Evolutionary conservation across 2,888 invertebrate species (phyloP).

Genomic region (Epinotia nisella): DNA sequence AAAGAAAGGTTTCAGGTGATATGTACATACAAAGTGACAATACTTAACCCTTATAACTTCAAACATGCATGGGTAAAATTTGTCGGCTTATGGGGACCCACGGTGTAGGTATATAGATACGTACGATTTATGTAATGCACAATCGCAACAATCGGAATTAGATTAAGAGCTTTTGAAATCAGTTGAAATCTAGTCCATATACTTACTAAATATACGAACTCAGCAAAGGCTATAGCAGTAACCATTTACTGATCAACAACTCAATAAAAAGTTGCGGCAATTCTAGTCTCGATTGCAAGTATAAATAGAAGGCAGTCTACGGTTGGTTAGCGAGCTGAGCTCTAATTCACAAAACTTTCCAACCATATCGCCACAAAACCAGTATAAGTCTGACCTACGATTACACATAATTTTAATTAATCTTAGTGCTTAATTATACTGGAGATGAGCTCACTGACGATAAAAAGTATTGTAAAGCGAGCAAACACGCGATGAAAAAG

Average conservation of each 20-base stretch:
- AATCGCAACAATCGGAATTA: background rate
- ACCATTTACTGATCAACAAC: background rate
- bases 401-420: background rate
- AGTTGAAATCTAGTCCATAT: background rate
- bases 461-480: background rate
- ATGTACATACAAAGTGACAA: too few species aligned
- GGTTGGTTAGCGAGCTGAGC: background rate
- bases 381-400: background rate
- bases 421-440: background rate
- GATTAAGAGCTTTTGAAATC: background rate
- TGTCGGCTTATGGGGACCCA: too few species aligned
- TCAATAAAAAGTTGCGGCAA: conserved; percentile 3
- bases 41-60: too few species aligned
- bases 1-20: too few species aligned
- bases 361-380: background rate
- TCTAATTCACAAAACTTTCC: background rate
- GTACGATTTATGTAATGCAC: background rate
- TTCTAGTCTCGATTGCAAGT: conserved; percentile 1
- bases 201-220: background rate
- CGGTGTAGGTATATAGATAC: too few species aligned
- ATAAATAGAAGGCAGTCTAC: conserved; percentile 25
- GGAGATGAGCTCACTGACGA: background rate
- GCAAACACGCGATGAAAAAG: conserved; percentile 18
- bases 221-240: conserved; percentile 2
- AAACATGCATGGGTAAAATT: too few species aligned